Evolutionary conservation across 1,140 invertebrate genomes (phyloP), one percentile per base, ranked within the genome.

Genomic region (Metaphire vulgaris): DNA sequence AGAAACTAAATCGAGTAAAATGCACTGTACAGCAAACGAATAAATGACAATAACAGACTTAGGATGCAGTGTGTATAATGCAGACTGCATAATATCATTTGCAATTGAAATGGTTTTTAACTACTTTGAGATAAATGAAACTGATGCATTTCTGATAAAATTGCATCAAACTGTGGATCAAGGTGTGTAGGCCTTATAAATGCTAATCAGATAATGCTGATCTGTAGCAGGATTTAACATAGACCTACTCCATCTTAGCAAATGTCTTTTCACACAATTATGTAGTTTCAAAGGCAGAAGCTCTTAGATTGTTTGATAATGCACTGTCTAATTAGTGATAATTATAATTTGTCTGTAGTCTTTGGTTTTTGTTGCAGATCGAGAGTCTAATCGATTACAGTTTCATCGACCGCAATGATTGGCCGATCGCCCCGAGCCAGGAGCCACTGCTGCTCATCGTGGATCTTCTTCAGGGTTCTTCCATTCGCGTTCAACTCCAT

Each of bases 341-440:
- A 56, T 56, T 56, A 1, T 30, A 75, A 28, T 80, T 33, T 74
- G 15, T 76, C n/a, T n/a, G n/a, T n/a, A 15, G 79, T 21, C 79
- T 79, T 72, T 72, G 80, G 80, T 70, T 80, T 33, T 31, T 77
- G 2, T 76, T 79, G 21, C 76, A 64, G 32, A 70, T 34, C 34
- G 75, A 76, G 15, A 67, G 76, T 34, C 56, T 68, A 65, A 34
- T 74, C 15, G 74, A 78, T 0, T 83, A 82, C 74, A 77, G 79
- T 69, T 86, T 85, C 77, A 66, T 85, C 12, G 85, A 85, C 72
- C 76, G 77, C n/a, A 85, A 86, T 76, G 79, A 79, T 15, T 87
- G 84, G 84, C 86, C 86, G 73, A 81, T 87, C n/a, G 81, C 79
- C 66, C 28, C 65, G 2, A 74, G 76, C n/a, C 84, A 85, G 74